phyloP scores from a whole-genome alignment of 2,113 vertebrate species.

The Canis aureus region DNA sequence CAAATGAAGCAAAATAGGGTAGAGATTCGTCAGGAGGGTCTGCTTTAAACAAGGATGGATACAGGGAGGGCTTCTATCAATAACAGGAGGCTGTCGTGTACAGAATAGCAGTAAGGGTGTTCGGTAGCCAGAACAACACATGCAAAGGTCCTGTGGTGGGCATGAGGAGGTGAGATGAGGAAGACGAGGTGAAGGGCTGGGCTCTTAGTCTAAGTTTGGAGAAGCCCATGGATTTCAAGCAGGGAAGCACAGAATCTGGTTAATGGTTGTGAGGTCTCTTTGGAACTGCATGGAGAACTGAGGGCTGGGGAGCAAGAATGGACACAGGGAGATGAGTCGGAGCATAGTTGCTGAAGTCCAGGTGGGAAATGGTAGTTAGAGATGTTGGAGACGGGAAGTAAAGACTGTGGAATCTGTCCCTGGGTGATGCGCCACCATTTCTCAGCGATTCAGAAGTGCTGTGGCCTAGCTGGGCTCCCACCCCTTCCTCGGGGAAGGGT shows the following conservation, averaged over 20 bases:
- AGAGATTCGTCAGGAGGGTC: neutral
- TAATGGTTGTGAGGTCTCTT: neutral
- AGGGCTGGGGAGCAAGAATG: neutral
- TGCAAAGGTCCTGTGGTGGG: slow-evolving; percentile 10
- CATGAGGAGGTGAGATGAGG: neutral
- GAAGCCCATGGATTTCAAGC: neutral
- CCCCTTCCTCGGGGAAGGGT: neutral
- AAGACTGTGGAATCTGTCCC: neutral
- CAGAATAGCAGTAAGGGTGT: neutral
- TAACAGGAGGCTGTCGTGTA: too few relatives aligned
- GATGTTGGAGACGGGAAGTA: neutral
- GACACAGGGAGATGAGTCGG: rapidly evolving
- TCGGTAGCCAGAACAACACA: neutral
- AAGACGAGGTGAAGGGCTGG: neutral
- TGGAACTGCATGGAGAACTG: neutral
- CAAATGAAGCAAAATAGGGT: neutral
- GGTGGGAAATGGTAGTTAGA: neutral
- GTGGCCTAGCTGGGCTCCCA: neutral
- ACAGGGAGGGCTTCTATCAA: neutral
- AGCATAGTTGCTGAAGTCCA: too few relatives aligned
- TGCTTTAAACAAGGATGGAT: neutral
- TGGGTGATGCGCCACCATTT: rapidly evolving
- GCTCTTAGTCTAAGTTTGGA: neutral
- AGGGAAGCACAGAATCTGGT: neutral
- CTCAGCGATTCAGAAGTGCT: neutral